phyloP scores from a whole-genome alignment of 2,113 vertebrate species.

The Phaethon lepturus region DNA sequence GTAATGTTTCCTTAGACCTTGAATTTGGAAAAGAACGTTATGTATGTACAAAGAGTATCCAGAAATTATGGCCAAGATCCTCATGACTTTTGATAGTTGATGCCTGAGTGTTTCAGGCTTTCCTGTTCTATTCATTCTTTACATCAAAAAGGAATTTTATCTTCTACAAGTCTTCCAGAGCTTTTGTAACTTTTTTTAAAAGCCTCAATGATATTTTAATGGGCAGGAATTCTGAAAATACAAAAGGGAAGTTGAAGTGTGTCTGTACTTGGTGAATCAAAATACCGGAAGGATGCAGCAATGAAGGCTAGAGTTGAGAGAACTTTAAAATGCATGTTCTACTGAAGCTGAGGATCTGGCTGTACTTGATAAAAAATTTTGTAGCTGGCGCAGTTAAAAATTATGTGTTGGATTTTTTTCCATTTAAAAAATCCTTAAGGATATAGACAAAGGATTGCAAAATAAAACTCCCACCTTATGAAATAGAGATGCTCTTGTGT shows the following conservation, averaged over 20 bases:
- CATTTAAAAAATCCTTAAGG: not conserved
- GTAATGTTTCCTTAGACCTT: not conserved
- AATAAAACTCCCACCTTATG: not conserved
- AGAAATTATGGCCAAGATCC: not conserved
- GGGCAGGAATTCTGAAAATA: not conserved
- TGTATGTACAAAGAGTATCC: not conserved
- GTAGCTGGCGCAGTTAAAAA: not conserved
- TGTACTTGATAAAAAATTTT: not conserved
- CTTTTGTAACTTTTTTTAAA: not conserved
- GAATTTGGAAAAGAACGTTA: not conserved
- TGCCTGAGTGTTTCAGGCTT: not conserved
- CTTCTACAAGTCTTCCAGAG: not conserved
- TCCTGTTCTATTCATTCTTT: not conserved
- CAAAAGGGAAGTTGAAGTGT: not conserved
- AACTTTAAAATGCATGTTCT: not conserved
- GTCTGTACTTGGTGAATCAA: not conserved
- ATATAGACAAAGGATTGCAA: not conserved
- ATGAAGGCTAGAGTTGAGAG: not conserved
- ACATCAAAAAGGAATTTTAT: not conserved
- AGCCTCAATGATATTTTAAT: not conserved
- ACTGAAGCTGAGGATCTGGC: not conserved
- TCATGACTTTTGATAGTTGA: not conserved
- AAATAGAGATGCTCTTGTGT: not conserved
- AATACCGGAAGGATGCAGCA: not conserved
- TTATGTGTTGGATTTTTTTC: not conserved